Percentiles rank a stretch among this genome's conserved stretches.
Conservation (phyloP, 1,140 invertebrate species). For the Mercenaria mercenaria region DNA sequence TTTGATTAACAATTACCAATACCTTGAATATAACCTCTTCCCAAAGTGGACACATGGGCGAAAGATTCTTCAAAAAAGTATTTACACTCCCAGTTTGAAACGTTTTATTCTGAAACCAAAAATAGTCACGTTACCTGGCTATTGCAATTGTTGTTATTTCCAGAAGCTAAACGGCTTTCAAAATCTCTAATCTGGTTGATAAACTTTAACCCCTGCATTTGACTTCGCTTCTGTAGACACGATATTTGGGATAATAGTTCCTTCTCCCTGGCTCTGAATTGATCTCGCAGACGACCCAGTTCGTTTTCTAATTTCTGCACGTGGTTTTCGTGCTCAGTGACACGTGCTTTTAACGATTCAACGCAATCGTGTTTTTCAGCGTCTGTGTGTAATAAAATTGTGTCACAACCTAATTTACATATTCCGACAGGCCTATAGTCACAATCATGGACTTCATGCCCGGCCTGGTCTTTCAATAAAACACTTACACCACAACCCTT, state of each 20-base stretch:
- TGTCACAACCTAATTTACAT: slow-evolving; percentile 75
- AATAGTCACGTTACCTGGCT: slow-evolving; percentile 27
- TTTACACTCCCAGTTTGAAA: no score
- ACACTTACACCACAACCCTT: slow-evolving; percentile 65
- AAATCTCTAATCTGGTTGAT: slow-evolving; percentile 36
- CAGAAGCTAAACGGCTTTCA: background rate
- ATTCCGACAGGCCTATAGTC: slow-evolving; percentile 70
- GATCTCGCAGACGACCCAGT: slow-evolving; percentile 36
- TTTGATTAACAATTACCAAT: no score
- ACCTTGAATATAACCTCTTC: no score
- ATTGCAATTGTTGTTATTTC: slow-evolving; percentile 27
- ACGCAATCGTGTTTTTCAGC: slow-evolving; percentile 68
- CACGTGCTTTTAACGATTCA: slow-evolving; percentile 63
- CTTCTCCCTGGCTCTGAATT: slow-evolving; percentile 69
- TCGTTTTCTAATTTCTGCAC: slow-evolving; percentile 69
- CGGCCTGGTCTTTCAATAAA: slow-evolving; percentile 37
- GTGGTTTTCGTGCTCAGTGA: slow-evolving; percentile 66
- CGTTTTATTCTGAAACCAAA: no score
- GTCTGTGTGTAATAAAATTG: slow-evolving; percentile 66
- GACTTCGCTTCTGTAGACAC: slow-evolving; percentile 64
- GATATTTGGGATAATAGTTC: slow-evolving; percentile 67
- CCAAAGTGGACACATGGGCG: no score
- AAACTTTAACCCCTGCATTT: slow-evolving; percentile 66
- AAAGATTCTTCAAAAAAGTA: no score
- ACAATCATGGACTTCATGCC: slow-evolving; percentile 71